Percentiles rank a stretch among this genome's conserved stretches.
Conservation (phyloP, 1,140 invertebrate genomes). For the Temnothorax curvispinosus region DNA sequence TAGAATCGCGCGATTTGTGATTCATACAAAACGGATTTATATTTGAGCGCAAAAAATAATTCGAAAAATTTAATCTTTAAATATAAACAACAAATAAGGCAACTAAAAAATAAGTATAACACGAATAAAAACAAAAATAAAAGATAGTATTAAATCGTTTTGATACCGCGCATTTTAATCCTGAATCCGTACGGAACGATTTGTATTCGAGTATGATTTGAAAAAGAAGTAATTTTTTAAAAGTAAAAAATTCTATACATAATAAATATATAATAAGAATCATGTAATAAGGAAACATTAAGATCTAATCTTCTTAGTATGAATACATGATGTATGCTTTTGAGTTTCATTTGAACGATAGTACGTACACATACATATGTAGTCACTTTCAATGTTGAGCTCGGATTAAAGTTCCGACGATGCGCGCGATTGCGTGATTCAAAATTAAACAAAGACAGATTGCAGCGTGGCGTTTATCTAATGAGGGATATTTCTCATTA, state of each 20-base stretch:
- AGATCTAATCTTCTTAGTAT: neutral
- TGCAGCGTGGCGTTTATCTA: neutral
- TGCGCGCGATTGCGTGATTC: conserved; percentile 1
- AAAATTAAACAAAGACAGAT: conserved; percentile 27
- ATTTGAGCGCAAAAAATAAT: neutral
- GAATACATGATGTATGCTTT: neutral
- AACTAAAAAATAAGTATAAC: neutral
- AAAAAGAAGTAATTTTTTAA: neutral
- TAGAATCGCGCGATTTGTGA: neutral
- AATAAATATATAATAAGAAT: conserved; percentile 7
- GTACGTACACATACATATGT: neutral
- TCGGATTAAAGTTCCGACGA: neutral
- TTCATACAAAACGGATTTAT: neutral
- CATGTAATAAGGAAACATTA: neutral
- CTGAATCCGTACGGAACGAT: neutral
- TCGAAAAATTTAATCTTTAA: neutral
- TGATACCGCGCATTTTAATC: neutral
- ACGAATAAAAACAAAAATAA: neutral
- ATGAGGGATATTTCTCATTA: conserved; percentile 11
- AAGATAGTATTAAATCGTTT: neutral
- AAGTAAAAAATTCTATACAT: neutral
- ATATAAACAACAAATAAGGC: neutral
- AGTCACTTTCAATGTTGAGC: conserved; percentile 6
- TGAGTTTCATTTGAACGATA: neutral
- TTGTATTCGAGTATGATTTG: neutral